Conservation (phyloP, 2,113 vertebrate species). For the Myiozetetes cayanensis region DNA sequence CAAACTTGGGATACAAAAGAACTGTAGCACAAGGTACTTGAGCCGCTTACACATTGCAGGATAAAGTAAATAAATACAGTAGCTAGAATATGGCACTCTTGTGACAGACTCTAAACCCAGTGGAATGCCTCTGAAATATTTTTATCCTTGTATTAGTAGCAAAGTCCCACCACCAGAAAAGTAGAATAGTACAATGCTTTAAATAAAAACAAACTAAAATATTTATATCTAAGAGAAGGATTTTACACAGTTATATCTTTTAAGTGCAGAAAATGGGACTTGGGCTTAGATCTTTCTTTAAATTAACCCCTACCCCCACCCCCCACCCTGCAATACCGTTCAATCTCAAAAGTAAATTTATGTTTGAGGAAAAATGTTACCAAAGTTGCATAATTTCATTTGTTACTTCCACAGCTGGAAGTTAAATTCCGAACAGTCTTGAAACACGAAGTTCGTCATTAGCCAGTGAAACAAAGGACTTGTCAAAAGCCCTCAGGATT, state of each 20-base stretch:
- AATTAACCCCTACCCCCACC: conserved; percentile 49
- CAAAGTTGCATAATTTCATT: conserved; percentile 81
- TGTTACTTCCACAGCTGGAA: conserved; percentile 72
- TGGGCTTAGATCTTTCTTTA: conserved; percentile 62
- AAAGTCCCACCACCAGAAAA: conserved; percentile 79
- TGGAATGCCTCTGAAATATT: conserved; percentile 73
- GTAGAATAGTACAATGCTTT: conserved; percentile 76
- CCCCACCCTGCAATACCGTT: conserved; percentile 36
- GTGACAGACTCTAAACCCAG: conserved; percentile 67
- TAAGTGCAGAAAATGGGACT: conserved; percentile 74
- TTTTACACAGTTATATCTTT: conserved; percentile 68
- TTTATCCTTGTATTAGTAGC: conserved; percentile 75
- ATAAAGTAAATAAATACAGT: conserved; percentile 78
- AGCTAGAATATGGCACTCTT: conserved; percentile 74
- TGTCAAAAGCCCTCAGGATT: conserved; percentile 62
- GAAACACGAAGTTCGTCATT: conserved; percentile 63
- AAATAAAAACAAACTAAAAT: conserved; percentile 78
- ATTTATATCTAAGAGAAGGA: conserved; percentile 74
- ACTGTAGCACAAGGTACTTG: conserved; percentile 66
- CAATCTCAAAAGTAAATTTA: conserved; percentile 72
- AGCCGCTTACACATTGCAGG: conserved; percentile 67
- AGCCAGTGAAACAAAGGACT: conserved; percentile 64
- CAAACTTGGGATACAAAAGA: conserved; percentile 64
- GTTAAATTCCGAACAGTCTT: conserved; percentile 72
- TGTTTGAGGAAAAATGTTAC: conserved; percentile 68